Conservation (phyloP, 2,797 vertebrate species). For the Sebastes baramenuke region DNA sequence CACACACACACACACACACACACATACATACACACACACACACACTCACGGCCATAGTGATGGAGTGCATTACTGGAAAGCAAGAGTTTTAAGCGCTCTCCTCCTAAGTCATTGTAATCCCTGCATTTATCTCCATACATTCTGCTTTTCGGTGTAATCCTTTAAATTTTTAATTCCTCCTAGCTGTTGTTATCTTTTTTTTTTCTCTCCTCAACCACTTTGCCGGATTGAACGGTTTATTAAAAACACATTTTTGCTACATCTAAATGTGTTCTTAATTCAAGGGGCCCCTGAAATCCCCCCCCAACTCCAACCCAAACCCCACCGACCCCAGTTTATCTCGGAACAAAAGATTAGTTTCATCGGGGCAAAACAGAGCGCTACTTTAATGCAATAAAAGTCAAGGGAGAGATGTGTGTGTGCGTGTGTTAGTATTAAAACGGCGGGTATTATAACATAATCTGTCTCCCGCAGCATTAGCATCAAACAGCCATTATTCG, state of each 20-base stretch:
- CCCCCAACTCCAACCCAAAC: not conserved
- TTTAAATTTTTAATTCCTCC: constrained; percentile 85
- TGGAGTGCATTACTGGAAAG: constrained; percentile 85
- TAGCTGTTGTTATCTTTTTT: constrained; percentile 82
- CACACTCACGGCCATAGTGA: constrained; percentile 61
- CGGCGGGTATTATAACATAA: constrained; percentile 77
- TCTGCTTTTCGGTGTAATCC: constrained; percentile 86
- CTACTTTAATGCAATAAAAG: constrained; percentile 78
- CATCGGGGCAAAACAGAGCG: constrained; percentile 72
- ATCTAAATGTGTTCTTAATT: constrained; percentile 83
- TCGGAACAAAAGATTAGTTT: constrained; percentile 84
- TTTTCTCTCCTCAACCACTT: constrained; percentile 68
- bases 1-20: constrained; percentile 40
- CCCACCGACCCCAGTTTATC: constrained; percentile 72
- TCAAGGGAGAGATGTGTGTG: constrained; percentile 28
- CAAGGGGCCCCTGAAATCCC: constrained; percentile 51
- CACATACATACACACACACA: constrained; percentile 16
- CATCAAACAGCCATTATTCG: constrained; percentile 74
- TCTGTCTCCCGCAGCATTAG: constrained; percentile 75
- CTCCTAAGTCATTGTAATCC: constrained; percentile 88
- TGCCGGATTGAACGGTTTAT: constrained; percentile 78
- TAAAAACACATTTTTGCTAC: constrained; percentile 78
- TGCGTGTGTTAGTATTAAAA: constrained; percentile 71
- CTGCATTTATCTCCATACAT: constrained; percentile 85
- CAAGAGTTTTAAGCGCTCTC: constrained; percentile 82